Base-by-base conservation (phyloP, 2,797 vertebrate species). In the Nyctibius grandis region DNA sequence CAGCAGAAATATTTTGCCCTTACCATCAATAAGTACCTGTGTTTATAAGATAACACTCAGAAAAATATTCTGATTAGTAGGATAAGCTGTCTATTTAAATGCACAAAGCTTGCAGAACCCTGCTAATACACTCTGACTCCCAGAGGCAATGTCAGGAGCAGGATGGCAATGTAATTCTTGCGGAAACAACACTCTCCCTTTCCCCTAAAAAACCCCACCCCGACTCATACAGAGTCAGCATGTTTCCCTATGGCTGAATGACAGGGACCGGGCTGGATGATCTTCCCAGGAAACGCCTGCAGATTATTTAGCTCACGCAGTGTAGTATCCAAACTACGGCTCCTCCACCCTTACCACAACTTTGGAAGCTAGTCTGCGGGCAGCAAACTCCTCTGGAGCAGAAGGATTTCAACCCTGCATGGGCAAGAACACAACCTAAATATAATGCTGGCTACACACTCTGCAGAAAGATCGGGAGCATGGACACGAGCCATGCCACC, bases 401-500 rank as follows among this genome's bases (percentile, higher is more conserved):
- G 48, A 61, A 61, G 14, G 34, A 65, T 60, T 93, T 68, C 47
- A 84, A 4, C 3, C 4, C 9, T 28, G 28, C 12, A 21, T 7
- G 77, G 51, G 57, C 77, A 85, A 68, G 57, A 70, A 15, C 11
- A 23, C 2, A 1, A 45, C 12, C 11, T 36, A 64, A 78, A 29
- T 3, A 9, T 2, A 38, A 45, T 1, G 40, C 13, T 56, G 56
- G 79, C 42, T 51, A 4, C 22, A 9, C 0, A 3, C 53, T 40
- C 40, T 51, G 79, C 69, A 59, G 76, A 18, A 3, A 13, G 54
- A 21, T 11, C 7, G 48, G 60, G 38, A 60, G 44, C 44, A 54
- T 0, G 0, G 48, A 6, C 33, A 34, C 0, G 0, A 88, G 31
- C 44, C 2, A 1, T 15, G 40, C 8, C 63, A 22, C 63, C 22